Evolutionary conservation across 2,888 invertebrate genomes (phyloP), one percentile per base, ranked within the genome.

Genomic region (Sesia apiformis): DNA sequence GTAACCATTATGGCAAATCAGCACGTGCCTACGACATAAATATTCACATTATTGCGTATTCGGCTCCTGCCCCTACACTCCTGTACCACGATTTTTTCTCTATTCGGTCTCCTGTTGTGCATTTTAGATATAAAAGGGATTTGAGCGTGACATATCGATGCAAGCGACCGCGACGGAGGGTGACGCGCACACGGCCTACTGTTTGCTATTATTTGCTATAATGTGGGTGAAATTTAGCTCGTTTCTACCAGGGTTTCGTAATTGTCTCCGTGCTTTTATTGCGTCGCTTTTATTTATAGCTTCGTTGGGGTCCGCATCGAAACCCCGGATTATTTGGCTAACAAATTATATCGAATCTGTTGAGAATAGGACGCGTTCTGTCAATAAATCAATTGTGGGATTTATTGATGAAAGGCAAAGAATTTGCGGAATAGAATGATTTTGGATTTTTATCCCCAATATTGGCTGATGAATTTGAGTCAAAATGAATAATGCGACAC

Each of bases 291-390:
- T 72, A 75, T 75, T 75, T 73, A 74, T 75, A 63, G 62, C 67
- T 56, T 64, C 59, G 66, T 65, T 38, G 69, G 75, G 76, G 76
- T 69, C 59, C 63, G 78, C 83, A 82, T 76, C 77, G 63, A 81
- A 85, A 86, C 80, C 83, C 82, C 72, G 86, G 87, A 88, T 88
- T 88, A 88, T 88, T 89, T 88, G 84, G 85, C 82, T 88, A 86
- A 89, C 89, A 89, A 89, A 88, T 88, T 88, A 87, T 80, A 78
- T 78, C 72, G 82, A 83, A 84, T 86, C 84, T 81, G 83, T 76
- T 77, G 72, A 81, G 83, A 85, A 84, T 84, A 80, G 81, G 80
- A 84, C 77, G 78, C 71, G 76, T 52, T 78, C 75, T 79, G 84
- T 83, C 86, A 75, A 84, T 88, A 86, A 87, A 87, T 88, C 86